Evolutionary conservation across 2,888 invertebrate genomes (phyloP).

Genomic region (Lycocerus yunnanus): DNA sequence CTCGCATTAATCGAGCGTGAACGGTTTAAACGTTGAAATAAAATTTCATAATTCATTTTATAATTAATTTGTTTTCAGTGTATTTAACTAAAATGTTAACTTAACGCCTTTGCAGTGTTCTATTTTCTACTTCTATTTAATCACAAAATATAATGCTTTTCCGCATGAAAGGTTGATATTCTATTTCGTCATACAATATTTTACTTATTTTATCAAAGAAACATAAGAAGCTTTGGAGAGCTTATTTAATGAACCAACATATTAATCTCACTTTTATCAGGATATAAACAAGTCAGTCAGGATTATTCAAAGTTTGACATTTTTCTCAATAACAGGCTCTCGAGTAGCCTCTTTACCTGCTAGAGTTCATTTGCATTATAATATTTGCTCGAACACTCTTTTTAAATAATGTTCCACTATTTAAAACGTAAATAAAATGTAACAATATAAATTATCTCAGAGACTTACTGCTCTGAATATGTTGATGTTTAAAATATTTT

Average conservation of each 20-base stretch:
- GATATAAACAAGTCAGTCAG: not conserved
- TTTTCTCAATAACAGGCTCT: not conserved
- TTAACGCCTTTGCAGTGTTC: too few relatives aligned
- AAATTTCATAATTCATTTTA: too few relatives aligned
- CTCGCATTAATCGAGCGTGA: too few relatives aligned
- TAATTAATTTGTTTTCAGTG: too few relatives aligned
- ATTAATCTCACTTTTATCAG: not conserved
- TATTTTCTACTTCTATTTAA: not conserved
- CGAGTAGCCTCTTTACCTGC: not conserved
- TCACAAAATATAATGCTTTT: not conserved
- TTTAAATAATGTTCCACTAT: too few relatives aligned
- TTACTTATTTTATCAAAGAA: not conserved
- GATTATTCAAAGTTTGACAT: not conserved
- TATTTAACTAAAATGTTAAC: too few relatives aligned
- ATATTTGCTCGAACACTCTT: not conserved
- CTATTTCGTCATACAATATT: not conserved
- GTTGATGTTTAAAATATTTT: too few relatives aligned
- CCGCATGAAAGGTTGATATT: not conserved
- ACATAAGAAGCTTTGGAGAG: not conserved
- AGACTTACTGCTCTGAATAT: too few relatives aligned
- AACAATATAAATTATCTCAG: too few relatives aligned
- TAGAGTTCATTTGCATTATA: not conserved
- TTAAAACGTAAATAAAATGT: not conserved
- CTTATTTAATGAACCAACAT: not conserved
- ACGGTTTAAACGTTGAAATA: too few relatives aligned